These are phyloP conservation scores for Scylla paramamosain DNA, from an alignment of 1,140 invertebrate genomes.

Conservation along the genomic window DNA sequence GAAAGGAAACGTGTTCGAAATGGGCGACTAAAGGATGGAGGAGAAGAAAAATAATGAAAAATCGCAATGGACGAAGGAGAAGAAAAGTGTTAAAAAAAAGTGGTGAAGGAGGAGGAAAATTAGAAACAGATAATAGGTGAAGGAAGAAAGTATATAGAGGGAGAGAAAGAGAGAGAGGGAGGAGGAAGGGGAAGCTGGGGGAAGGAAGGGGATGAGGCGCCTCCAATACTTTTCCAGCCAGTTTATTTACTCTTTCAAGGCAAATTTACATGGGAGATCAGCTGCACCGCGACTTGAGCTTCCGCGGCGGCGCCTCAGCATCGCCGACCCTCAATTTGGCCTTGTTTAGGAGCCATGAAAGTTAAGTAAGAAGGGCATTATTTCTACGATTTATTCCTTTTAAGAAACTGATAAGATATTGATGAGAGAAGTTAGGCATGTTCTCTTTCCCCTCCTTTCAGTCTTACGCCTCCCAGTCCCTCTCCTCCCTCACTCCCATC, in stretches of 20 bases:
- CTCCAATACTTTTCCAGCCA: neutral
- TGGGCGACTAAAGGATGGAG: too few relatives aligned
- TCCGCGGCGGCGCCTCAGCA: neutral
- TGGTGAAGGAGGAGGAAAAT: too few relatives aligned
- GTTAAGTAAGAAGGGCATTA: neutral
- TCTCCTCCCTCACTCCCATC: neutral
- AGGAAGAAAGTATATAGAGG: neutral
- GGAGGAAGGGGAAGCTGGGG: neutral
- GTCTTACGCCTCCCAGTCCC: neutral
- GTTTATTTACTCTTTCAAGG: neutral
- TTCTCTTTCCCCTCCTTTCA: neutral
- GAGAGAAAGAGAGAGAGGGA: neutral
- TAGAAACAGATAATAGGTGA: too few relatives aligned
- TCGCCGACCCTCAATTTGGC: neutral
- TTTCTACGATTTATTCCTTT: constrained; percentile 4
- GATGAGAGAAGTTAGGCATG: neutral
- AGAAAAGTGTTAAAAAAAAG: too few relatives aligned
- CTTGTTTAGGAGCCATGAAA: neutral
- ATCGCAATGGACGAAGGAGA: too few relatives aligned
- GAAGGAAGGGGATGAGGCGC: neutral
- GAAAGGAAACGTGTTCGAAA: too few relatives aligned
- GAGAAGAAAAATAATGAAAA: too few relatives aligned
- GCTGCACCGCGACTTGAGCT: neutral
- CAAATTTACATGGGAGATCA: neutral
- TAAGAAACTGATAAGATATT: neutral